A percentile compares a stretch with the other conserved stretches of the same genome.
phyloP scores from a whole-genome alignment of 2,888 invertebrate genomes.

The Ornithoptera priamus region DNA sequence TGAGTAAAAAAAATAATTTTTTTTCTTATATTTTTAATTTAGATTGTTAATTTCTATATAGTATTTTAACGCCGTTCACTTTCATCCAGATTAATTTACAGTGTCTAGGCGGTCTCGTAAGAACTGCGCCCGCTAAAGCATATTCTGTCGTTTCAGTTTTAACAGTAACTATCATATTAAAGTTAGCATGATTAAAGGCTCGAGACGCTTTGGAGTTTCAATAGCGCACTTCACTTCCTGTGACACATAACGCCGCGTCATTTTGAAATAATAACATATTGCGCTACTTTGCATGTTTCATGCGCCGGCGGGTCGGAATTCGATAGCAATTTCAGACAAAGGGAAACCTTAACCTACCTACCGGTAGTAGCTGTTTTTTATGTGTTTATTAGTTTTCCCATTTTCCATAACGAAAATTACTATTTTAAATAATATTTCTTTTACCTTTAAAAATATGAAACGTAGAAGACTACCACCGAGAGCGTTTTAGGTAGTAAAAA shows the following conservation, averaged over 20 bases:
- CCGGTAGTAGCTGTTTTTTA: not conserved
- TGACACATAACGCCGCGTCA: conserved; percentile 4
- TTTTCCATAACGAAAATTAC: too few species aligned
- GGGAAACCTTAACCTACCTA: not conserved
- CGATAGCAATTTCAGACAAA: not conserved
- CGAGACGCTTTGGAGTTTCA: conserved; percentile 14
- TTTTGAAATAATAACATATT: conserved; percentile 2
- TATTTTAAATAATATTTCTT: too few species aligned
- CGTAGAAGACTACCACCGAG: too few species aligned
- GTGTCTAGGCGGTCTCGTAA: conserved; percentile 17
- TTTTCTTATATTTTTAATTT: too few species aligned
- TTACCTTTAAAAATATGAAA: too few species aligned
- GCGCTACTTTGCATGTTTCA: conserved; percentile 2
- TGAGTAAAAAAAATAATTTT: too few species aligned
- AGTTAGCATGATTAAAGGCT: conserved; percentile 15
- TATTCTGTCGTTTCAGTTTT: conserved; percentile 5
- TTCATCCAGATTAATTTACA: conserved; percentile 2
- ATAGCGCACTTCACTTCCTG: conserved; percentile 8
- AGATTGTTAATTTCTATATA: too few species aligned
- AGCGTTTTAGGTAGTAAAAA: too few species aligned
- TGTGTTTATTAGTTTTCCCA: too few species aligned
- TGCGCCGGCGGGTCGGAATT: not conserved
- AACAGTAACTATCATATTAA: conserved; percentile 4
- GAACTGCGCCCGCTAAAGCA: not conserved
- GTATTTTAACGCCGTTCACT: not conserved